phyloP scores from a whole-genome alignment of 2,113 vertebrate species.

The Telmatochromis sp. region DNA sequence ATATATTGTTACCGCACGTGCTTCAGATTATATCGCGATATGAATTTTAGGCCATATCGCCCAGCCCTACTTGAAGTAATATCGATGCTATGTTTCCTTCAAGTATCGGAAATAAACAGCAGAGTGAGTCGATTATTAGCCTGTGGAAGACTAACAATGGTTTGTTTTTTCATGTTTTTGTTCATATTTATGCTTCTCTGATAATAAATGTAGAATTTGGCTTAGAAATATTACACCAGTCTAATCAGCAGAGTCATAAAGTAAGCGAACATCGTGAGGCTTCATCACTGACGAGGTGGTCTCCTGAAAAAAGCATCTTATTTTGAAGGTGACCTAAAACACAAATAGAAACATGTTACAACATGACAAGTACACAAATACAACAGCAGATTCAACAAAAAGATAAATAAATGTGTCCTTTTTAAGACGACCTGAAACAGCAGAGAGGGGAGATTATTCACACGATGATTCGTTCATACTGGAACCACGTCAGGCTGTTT shows the following conservation, averaged over 20 bases:
- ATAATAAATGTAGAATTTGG: background rate
- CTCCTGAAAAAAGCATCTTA: background rate
- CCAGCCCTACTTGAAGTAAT: background rate
- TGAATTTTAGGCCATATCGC: no score
- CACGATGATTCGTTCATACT: background rate
- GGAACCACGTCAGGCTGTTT: background rate
- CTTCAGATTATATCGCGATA: no score
- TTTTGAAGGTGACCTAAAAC: background rate
- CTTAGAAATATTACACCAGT: background rate
- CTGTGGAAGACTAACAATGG: background rate
- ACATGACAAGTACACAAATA: background rate
- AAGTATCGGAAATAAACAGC: background rate
- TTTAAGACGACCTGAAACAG: background rate
- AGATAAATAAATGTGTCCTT: background rate
- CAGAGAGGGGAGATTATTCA: background rate
- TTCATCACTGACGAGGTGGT: background rate
- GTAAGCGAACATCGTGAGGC: background rate
- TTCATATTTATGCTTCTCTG: background rate
- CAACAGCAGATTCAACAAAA: background rate
- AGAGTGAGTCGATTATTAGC: background rate
- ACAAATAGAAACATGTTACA: background rate
- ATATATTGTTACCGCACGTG: rapidly evolving
- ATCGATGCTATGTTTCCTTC: background rate
- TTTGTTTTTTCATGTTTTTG: background rate
- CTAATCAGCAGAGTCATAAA: background rate